Percentiles rank a stretch among this genome's conserved stretches.
These are phyloP conservation scores for Miniopterus natalensis DNA, from an alignment of 2,113 vertebrate genomes.

Conservation along the genomic window DNA sequence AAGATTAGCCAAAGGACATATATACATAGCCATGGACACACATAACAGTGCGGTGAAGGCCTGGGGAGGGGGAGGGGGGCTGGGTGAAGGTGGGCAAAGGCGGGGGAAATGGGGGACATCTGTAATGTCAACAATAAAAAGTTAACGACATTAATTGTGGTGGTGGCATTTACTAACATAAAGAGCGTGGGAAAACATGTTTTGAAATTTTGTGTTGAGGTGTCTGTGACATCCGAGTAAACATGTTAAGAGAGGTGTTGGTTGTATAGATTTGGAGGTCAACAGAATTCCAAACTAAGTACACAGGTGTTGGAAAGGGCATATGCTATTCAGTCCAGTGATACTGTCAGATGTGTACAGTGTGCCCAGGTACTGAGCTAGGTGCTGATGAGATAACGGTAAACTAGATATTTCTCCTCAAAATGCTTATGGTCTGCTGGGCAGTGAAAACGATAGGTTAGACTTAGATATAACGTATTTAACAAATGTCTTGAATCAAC, in stretches of 20 bases:
- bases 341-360: not conserved
- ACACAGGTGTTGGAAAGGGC: not conserved
- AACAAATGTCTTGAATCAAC: not conserved
- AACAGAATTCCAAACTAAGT: not conserved
- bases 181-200: not conserved
- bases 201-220: constrained; percentile 42
- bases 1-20: not conserved
- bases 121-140: not conserved
- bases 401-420: not conserved
- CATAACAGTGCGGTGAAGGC: not conserved
- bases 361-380: not conserved
- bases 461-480: not conserved
- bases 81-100: not conserved
- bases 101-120: not conserved
- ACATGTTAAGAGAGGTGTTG: not conserved
- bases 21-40: not conserved
- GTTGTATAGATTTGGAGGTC: not conserved
- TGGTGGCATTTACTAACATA: not conserved
- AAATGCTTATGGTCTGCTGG: not conserved
- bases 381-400: not conserved
- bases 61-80: too few relatives aligned
- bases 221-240: not conserved
- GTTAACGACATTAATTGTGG: not conserved
- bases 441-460: not conserved
- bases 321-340: not conserved